Conservation (phyloP, 2,797 vertebrate species). For the Microctenopoma stevenorrisi region DNA sequence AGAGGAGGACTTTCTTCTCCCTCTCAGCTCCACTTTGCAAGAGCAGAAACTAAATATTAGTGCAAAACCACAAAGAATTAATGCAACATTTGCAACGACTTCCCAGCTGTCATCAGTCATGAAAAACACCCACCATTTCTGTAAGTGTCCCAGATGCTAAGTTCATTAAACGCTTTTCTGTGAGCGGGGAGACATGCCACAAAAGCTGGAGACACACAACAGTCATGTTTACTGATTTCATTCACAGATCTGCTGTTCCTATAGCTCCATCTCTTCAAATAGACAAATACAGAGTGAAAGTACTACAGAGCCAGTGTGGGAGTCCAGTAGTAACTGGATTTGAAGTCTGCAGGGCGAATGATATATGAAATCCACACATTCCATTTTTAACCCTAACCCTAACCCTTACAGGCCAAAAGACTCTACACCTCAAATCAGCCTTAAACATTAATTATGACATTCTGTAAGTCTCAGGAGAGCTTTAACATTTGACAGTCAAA, state of each 20-base stretch:
- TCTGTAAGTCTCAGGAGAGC: conserved; percentile 58
- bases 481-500: conserved; percentile 57
- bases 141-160: not conserved
- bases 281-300: conserved; percentile 19
- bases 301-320: conserved; percentile 18
- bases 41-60: conserved; percentile 67
- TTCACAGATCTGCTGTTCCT: conserved; percentile 9
- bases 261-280: not conserved
- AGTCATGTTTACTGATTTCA: conserved; percentile 11
- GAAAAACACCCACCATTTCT: conserved; percentile 6
- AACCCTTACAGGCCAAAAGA: conserved; percentile 22
- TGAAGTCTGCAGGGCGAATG: conserved; percentile 47
- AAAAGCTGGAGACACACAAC: not conserved
- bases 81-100: conserved; percentile 23
- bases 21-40: conserved; percentile 43
- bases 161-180: conserved; percentile 4
- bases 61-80: conserved; percentile 40
- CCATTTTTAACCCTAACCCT: not conserved
- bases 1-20: conserved; percentile 64
- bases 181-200: not conserved
- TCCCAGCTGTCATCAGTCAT: conserved; percentile 6
- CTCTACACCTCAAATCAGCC: conserved; percentile 54
- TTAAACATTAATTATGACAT: conserved; percentile 74
- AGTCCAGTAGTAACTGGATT: conserved; percentile 29
- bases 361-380: conserved; percentile 61